These are phyloP conservation scores for Trachurus trachurus DNA, from an alignment of 2,797 vertebrate genomes.

Conservation along the genomic window DNA sequence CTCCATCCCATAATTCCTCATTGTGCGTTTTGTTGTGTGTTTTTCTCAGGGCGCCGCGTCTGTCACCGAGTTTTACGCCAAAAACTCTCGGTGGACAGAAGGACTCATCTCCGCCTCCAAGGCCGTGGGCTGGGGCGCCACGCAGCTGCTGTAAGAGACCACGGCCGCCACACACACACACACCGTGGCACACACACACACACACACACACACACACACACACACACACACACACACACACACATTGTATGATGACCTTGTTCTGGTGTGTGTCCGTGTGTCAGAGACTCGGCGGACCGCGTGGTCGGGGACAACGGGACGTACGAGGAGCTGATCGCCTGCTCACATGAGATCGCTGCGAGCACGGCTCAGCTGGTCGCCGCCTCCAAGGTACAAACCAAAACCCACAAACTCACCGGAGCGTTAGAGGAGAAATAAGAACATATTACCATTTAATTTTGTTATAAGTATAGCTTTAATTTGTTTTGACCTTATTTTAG, in stretches of 20 bases:
- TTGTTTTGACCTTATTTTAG: too few species aligned
- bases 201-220: too few species aligned
- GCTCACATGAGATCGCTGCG: slow-evolving; percentile 95
- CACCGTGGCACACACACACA: slow-evolving; percentile 23
- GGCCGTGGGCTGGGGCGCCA: slow-evolving; percentile 97
- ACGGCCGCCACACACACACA: too few species aligned
- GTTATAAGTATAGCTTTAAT: too few species aligned
- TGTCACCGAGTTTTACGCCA: slow-evolving; percentile 95
- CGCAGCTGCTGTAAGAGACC: slow-evolving; percentile 91
- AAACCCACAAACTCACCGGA: too few species aligned
- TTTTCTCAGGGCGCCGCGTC: slow-evolving; percentile 90
- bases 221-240: too few species aligned
- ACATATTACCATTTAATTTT: too few species aligned
- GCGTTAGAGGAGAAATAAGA: too few species aligned
- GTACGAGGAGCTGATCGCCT: slow-evolving; percentile 97
- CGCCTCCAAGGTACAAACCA: slow-evolving; percentile 94
- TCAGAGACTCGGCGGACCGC: slow-evolving; percentile 94
- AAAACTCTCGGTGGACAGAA: slow-evolving; percentile 98
- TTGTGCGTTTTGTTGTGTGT: background rate
- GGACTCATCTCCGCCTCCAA: slow-evolving; percentile 98
- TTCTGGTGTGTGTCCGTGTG: background rate
- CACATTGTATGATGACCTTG: background rate
- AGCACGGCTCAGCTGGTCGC: slow-evolving; percentile 98
- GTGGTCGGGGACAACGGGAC: slow-evolving; percentile 92
- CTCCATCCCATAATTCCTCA: too few species aligned